Conservation (phyloP, 2,113 vertebrate genomes). For the Microcebus lehilahytsara region DNA sequence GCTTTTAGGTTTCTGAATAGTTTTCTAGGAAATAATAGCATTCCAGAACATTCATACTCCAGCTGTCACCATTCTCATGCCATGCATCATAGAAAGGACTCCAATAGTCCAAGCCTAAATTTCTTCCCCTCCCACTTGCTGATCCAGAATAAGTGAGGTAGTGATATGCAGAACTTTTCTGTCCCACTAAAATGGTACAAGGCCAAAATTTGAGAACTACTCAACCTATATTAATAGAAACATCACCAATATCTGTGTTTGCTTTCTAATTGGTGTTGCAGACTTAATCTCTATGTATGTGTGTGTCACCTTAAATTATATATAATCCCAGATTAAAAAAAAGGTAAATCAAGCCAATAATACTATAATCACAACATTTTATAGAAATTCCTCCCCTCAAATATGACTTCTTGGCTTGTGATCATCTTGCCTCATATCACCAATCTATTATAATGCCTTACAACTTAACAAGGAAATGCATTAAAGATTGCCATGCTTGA, state of each 20-base stretch:
- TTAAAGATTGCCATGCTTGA: constrained; percentile 79
- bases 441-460: constrained; percentile 48
- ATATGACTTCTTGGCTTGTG: not conserved
- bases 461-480: constrained; percentile 62
- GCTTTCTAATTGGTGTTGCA: not conserved
- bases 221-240: not conserved
- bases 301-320: not conserved
- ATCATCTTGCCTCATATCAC: not conserved
- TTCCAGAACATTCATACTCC: not conserved
- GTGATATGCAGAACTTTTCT: not conserved
- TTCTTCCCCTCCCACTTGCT: not conserved
- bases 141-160: not conserved
- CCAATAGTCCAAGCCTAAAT: not conserved
- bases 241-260: not conserved
- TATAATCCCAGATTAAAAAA: not conserved
- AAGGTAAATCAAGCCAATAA: not conserved
- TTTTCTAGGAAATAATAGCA: not conserved
- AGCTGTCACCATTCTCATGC: not conserved
- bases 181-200: not conserved
- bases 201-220: not conserved
- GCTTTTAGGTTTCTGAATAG: not conserved
- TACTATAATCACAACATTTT: not conserved
- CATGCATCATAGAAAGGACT: not conserved
- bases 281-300: not conserved
- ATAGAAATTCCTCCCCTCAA: not conserved